Percentiles rank a stretch among this genome's conserved stretches.
Evolutionary conservation across 1,140 invertebrate species (phyloP).

Genomic region (Drosophila nebulosa): DNA sequence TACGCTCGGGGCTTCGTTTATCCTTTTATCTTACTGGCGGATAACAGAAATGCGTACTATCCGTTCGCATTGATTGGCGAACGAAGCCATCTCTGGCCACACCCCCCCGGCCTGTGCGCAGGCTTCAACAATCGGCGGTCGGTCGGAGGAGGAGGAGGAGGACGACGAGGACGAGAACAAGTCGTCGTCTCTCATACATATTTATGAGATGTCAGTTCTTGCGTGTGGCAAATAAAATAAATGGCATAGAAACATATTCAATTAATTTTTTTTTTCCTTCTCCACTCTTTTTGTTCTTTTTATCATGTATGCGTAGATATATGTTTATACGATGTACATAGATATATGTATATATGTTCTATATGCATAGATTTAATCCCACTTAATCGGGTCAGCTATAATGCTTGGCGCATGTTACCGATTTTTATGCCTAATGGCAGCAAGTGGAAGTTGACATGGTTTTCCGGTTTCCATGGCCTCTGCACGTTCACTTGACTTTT

Average conservation of each 20-base stretch:
- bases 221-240: slow-evolving; percentile 34
- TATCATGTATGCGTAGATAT: slow-evolving; percentile 7
- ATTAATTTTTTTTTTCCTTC: slow-evolving; percentile 39
- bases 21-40: slow-evolving; percentile 53
- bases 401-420: not conserved
- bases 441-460: not conserved
- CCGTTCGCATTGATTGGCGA: slow-evolving; percentile 49
- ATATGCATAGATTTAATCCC: slow-evolving; percentile 22
- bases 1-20: slow-evolving; percentile 4
- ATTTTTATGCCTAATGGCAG: not conserved
- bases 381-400: slow-evolving; percentile 29
- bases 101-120: slow-evolving; percentile 54
- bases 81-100: slow-evolving; percentile 6
- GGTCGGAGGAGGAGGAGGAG: too few relatives aligned
- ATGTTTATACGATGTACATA: too few relatives aligned
- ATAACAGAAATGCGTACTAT: slow-evolving; percentile 64
- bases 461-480: not conserved
- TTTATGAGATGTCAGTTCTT: slow-evolving; percentile 9
- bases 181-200: slow-evolving; percentile 13
- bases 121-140: too few relatives aligned
- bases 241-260: slow-evolving; percentile 41
- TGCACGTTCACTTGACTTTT: not conserved
- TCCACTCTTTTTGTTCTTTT: not conserved
- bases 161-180: too few relatives aligned
- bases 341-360: slow-evolving; percentile 11